These are phyloP conservation scores for Melieria omissa DNA, from an alignment of 2,888 invertebrate species.

Conservation along the genomic window DNA sequence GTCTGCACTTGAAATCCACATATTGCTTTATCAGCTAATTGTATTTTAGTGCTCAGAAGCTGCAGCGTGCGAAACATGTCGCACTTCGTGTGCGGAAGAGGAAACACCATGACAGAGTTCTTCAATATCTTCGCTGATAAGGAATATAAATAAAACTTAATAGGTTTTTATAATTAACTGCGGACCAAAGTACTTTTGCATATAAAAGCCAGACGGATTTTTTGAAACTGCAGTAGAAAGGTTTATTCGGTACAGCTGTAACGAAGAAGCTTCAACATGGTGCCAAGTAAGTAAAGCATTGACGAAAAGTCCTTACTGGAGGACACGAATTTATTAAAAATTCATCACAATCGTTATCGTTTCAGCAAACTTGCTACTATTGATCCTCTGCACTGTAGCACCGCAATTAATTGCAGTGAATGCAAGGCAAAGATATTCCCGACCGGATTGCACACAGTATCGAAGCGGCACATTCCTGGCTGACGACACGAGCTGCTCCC, in stretches of 20 bases:
- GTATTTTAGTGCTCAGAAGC: background rate
- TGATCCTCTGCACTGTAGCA: conserved; percentile 10
- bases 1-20: no score
- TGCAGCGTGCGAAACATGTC: no score
- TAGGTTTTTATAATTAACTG: no score
- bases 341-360: background rate
- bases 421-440: background rate
- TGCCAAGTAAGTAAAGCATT: conserved; percentile 6
- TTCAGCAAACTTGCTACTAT: conserved; percentile 19
- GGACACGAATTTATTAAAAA: background rate
- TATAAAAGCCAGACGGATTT: conserved; percentile 16
- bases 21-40: conserved; percentile 15
- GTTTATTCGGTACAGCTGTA: conserved; percentile 12
- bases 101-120: no score
- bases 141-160: no score
- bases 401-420: background rate
- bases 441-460: conserved; percentile 15
- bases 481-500: background rate
- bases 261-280: conserved; percentile 21
- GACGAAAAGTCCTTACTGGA: no score
- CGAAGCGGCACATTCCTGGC: background rate
- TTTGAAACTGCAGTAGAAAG: conserved; percentile 3
- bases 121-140: no score
- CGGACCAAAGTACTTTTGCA: background rate
- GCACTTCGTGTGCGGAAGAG: no score